Evolutionary conservation across 2,888 invertebrate genomes (phyloP), one percentile per base, ranked within the genome.

Genomic region (Autographa pulchrina): DNA sequence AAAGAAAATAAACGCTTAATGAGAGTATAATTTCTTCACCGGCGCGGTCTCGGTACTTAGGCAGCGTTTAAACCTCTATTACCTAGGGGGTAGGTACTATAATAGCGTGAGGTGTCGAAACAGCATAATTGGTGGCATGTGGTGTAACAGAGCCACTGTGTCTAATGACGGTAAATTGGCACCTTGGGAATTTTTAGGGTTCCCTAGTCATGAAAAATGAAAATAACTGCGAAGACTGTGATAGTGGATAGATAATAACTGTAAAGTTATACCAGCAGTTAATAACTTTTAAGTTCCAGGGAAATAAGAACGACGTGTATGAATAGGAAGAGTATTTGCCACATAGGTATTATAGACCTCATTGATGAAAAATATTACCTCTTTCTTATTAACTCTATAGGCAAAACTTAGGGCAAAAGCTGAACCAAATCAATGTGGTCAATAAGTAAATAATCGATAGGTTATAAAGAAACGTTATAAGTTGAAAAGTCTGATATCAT

Each of bases 101-200:
- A 80, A 81, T 81, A 68, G 67, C 62, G 61, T 74, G 68, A 77
- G 75, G 62, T 65, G 81, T 70, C 75, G 71, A 77, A 78, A 80
- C 70, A 70, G 18, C 54, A 68, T 79, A 81, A 80, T 84, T 82
- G 80, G 72, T 68, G 67, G 65, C 69, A 61, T 79, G 54, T 77
- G 74, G 71, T 78, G 71, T 82, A 75, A 84, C 54, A 74, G 64
- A 84, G 64, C 74, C 76, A 74, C 74, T 71, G 74, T 74, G 59
- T 73, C 65, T 85, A 85, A 87, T 85, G 82, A 84, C 72, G 43
- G 63, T 68, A 86, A 87, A 85, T 87, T 87, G 76, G 64, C 75
- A 78, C 77, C 72, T 78, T 71, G 66, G 62, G 70, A 48, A 54
- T 48, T 65, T 75, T 76, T 68, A 75, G 70, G 18, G 72, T 75